Evolutionary conservation across 2,888 invertebrate genomes (phyloP).

Genomic region (Deroplatys truncata): DNA sequence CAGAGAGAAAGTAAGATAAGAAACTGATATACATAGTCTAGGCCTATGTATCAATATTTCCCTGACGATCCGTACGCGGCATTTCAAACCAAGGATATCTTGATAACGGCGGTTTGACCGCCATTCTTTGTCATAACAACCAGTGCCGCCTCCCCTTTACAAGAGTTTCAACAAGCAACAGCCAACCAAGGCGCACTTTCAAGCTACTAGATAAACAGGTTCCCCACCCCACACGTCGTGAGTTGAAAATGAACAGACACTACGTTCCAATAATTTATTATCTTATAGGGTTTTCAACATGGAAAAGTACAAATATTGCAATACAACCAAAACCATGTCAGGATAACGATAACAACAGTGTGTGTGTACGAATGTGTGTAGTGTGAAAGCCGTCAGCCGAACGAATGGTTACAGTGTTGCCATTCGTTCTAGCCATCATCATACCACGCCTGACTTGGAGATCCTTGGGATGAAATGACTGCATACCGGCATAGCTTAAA

Average conservation of each 20-base stretch:
- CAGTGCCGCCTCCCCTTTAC: neutral
- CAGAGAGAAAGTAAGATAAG: constrained; percentile 27
- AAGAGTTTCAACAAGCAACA: neutral
- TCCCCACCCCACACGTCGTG: neutral
- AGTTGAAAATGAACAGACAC: constrained; percentile 25
- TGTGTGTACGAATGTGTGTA: neutral
- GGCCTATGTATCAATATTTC: constrained; percentile 27
- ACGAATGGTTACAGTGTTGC: neutral
- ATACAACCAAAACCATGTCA: constrained; percentile 44
- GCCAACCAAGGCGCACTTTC: neutral
- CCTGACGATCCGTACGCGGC: constrained; percentile 25
- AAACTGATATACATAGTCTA: constrained; percentile 27
- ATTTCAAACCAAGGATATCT: constrained; percentile 32
- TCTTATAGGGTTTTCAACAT: constrained; percentile 55
- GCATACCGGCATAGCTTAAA: constrained; percentile 27
- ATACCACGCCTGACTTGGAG: constrained; percentile 16
- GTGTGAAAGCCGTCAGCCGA: neutral
- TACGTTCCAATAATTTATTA: constrained; percentile 51
- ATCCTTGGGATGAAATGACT: constrained; percentile 35
- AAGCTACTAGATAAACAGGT: neutral
- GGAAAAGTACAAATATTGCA: constrained; percentile 61
- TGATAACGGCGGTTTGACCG: constrained; percentile 8
- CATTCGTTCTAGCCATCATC: too few relatives aligned
- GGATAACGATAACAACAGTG: constrained; percentile 30
- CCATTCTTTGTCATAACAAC: neutral